These are phyloP conservation scores for Chrysochloris asiatica DNA, from an alignment of 2,113 vertebrate genomes.

Conservation along the genomic window DNA sequence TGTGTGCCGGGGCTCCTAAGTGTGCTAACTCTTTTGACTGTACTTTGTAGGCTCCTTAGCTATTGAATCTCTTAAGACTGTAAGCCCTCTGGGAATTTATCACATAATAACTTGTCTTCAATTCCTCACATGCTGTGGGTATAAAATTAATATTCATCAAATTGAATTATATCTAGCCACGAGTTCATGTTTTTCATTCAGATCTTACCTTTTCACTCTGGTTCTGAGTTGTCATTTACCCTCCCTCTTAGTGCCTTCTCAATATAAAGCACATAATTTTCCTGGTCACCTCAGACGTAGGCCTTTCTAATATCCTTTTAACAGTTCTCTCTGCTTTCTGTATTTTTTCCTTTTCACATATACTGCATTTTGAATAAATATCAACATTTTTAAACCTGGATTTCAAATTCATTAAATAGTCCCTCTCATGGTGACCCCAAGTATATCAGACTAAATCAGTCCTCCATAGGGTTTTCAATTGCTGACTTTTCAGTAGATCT, in stretches of 20 bases:
- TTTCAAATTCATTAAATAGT: constrained; percentile 24
- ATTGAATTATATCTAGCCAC: not conserved
- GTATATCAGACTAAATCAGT: not conserved
- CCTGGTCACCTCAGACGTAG: not conserved
- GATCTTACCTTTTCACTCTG: not conserved
- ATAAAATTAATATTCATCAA: not conserved
- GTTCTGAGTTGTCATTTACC: not conserved
- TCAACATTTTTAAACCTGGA: not conserved
- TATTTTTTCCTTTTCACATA: not conserved
- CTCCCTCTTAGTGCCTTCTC: not conserved
- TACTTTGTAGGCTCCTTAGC: not conserved
- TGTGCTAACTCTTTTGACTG: not conserved
- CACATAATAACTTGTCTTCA: not conserved
- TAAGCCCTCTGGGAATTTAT: not conserved
- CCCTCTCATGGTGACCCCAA: not conserved
- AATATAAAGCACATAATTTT: not conserved
- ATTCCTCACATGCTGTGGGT: not conserved
- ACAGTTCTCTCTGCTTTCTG: not conserved
- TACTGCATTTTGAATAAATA: not conserved
- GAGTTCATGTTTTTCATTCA: not conserved
- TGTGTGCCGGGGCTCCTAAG: not conserved
- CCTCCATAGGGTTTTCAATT: not conserved
- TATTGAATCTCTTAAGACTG: not conserved
- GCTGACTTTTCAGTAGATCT: not conserved
- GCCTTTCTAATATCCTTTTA: not conserved